Evolutionary conservation across 2,113 vertebrate species (phyloP), one percentile per base, ranked within the genome.

Genomic region (Gallinago media): DNA sequence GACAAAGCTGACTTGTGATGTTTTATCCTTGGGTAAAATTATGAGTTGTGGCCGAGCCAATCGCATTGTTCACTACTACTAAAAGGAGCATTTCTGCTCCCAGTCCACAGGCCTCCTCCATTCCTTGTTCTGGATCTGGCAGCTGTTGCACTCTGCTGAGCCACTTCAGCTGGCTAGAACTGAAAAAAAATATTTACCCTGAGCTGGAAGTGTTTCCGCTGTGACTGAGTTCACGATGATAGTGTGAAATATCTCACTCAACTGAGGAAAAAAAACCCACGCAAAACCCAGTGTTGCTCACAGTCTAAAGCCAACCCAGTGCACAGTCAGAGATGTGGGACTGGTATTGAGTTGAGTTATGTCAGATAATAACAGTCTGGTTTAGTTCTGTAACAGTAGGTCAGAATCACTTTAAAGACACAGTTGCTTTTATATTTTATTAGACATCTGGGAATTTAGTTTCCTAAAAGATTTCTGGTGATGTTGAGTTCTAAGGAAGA

Each of bases 31-130:
- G 58, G 23, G 9, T 88, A 15, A 67, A 75, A 17, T 2, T 1
- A 6, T 17, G 26, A 27, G 21, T 27, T 79, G 58, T 55, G 61
- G 13, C 56, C 78, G 56, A 63, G 87, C 42, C 61, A 19, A 0
- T 29, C 47, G 52, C 38, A 8, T 50, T 71, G 50, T 55, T 91
- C 25, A 2, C 42, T 49, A 2, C 11, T 3, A 1, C 59, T 74
- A 72, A 91, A 85, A 71, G 38, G 40, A 91, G 8, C 5, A 8
- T 61, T 78, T 80, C 38, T 81, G 25, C 31, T 91, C 19, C 49
- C 36, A 12, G 13, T 25, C 21, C 4, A 0, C 15, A 23, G 59
- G 42, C 32, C 4, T 1, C 0, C 25, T 80, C n/a, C 23, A 9
- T 66, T 56, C 42, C 66, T 34, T 34, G 17, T 19, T 12, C 54